Evolutionary conservation across 2,888 invertebrate genomes (phyloP).

Genomic region (Leptothorax acervorum): DNA sequence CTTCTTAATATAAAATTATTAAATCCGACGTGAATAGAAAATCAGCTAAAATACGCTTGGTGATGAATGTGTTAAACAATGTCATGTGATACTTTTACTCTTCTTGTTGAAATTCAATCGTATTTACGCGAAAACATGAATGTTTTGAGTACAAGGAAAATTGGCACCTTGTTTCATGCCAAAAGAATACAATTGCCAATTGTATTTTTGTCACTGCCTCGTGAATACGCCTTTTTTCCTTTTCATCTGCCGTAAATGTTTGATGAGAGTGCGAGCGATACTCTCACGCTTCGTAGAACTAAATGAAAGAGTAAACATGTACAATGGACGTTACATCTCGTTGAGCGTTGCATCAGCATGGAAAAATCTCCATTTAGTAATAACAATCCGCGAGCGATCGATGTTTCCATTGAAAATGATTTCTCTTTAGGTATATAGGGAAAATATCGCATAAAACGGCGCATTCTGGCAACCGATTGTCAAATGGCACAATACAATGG

Average conservation of each 20-base stretch:
- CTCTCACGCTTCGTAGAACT: neutral
- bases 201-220: constrained; percentile 2
- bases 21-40: no score
- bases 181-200: constrained; percentile 12
- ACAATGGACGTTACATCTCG: constrained; percentile 3
- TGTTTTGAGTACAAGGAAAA: neutral
- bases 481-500: constrained; percentile 77
- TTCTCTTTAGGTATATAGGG: constrained; percentile 5
- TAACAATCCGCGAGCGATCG: constrained; percentile 29
- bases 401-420: constrained; percentile 51
- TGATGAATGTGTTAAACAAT: neutral
- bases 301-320: constrained; percentile 20
- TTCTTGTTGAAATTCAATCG: neutral
- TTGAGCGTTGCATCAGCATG: constrained; percentile 4
- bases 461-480: constrained; percentile 70
- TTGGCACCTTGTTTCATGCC: neutral
- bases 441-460: constrained; percentile 46
- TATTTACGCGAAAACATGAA: neutral
- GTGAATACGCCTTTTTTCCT: neutral
- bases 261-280: neutral
- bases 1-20: no score
- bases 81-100: neutral
- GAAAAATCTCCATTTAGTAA: constrained; percentile 40
- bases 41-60: no score
- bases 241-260: neutral